These are phyloP conservation scores for Ichneumon xanthorius DNA, from an alignment of 2,888 invertebrate species.

Conservation along the genomic window DNA sequence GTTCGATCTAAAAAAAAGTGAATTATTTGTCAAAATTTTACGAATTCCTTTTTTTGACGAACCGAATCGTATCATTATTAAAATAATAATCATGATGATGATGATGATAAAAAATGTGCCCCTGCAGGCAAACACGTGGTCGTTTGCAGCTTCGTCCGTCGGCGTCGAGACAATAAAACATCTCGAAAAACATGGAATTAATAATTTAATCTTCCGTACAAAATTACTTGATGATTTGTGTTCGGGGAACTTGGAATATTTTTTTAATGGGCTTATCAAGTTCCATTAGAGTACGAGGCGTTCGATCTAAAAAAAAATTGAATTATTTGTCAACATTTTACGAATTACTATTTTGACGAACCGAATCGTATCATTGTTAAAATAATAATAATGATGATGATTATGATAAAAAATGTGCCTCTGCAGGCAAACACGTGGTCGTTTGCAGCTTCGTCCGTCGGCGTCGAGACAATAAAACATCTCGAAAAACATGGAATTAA, in stretches of 20 bases:
- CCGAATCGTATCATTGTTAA: background rate
- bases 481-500: too few relatives aligned
- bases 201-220: too few relatives aligned
- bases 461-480: constrained; percentile 52
- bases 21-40: background rate
- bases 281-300: too few relatives aligned
- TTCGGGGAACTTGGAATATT: too few relatives aligned
- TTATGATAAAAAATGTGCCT: background rate
- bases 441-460: constrained; percentile 1
- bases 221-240: too few relatives aligned
- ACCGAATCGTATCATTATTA: background rate
- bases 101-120: background rate
- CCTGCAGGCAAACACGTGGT: constrained; percentile 3
- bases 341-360: too few relatives aligned
- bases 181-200: too few relatives aligned
- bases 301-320: too few relatives aligned
- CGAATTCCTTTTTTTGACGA: too few relatives aligned
- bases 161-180: constrained; percentile 53
- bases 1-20: background rate
- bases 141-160: constrained; percentile 5
- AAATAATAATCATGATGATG: background rate
- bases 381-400: background rate
- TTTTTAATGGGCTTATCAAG: too few relatives aligned
- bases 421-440: constrained; percentile 10
- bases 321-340: too few relatives aligned